Percentiles rank a stretch among this genome's conserved stretches.
phyloP scores from a whole-genome alignment of 1,140 invertebrate genomes.

The Drosophila punjabiensis region DNA sequence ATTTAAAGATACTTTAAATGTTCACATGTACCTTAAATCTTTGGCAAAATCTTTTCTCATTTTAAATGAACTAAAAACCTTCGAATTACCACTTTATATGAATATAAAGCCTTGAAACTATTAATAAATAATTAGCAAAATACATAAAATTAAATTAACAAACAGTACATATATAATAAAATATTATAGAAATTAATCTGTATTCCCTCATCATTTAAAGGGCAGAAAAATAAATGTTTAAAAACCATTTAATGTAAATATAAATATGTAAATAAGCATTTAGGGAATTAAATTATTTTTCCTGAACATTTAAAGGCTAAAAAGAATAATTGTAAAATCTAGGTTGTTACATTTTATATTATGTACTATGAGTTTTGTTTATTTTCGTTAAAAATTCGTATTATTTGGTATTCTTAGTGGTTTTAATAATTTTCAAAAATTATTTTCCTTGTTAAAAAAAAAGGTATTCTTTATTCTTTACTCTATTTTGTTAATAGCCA shows the following conservation, averaged over 20 bases:
- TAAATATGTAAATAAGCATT: too few species aligned
- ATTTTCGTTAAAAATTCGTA: neutral
- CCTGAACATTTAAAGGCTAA: neutral
- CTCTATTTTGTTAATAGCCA: neutral
- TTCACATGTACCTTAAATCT: too few species aligned
- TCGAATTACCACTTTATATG: neutral
- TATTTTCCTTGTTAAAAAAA: too few species aligned
- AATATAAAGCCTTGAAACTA: neutral
- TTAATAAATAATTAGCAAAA: neutral
- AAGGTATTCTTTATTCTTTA: neutral
- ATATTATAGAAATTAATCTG: too few species aligned
- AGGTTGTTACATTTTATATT: neutral
- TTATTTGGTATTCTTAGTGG: accelerated
- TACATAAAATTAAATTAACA: neutral
- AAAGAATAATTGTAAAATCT: neutral
- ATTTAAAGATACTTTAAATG: neutral
- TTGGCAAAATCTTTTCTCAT: neutral
- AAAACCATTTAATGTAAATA: too few species aligned
- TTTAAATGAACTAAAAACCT: neutral
- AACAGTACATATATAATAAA: too few species aligned
- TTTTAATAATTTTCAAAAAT: neutral
- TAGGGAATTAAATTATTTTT: neutral
- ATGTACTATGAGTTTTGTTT: neutral
- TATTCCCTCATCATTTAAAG: too few species aligned
- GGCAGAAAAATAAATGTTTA: too few species aligned